Evolutionary conservation across 2,113 vertebrate genomes (phyloP).

Genomic region (Physeter macrocephalus): DNA sequence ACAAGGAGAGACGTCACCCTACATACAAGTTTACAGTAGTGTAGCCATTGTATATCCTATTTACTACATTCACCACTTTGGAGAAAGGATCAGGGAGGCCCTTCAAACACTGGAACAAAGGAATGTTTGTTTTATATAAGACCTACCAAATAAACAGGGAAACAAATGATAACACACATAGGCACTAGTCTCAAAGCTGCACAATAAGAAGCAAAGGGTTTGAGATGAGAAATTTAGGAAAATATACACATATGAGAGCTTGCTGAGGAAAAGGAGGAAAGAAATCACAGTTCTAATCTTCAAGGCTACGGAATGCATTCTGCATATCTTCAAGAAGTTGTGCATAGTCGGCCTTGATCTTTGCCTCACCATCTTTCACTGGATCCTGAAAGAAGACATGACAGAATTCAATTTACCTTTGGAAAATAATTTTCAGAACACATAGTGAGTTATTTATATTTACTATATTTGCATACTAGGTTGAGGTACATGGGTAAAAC

Average conservation of each 20-base stretch:
- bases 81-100: constrained; percentile 58
- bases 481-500: constrained; percentile 1
- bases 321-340: constrained; percentile 98
- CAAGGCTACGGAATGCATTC: constrained; percentile 95
- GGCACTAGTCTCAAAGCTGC: constrained; percentile 77
- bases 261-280: constrained; percentile 58
- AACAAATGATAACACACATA: constrained; percentile 73
- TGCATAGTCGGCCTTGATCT: constrained; percentile 94
- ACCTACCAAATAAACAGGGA: constrained; percentile 73
- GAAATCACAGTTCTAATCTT: constrained; percentile 85
- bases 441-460: not conserved
- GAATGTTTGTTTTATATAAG: constrained; percentile 79
- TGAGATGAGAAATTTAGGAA: constrained; percentile 79
- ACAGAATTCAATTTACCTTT: not conserved
- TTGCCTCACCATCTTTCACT: constrained; percentile 93
- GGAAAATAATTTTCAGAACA: not conserved
- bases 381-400: constrained; percentile 87
- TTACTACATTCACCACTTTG: constrained; percentile 68
- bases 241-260: constrained; percentile 48
- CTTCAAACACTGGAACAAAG: constrained; percentile 75
- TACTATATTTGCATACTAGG: not conserved
- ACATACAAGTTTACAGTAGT: constrained; percentile 71
- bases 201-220: constrained; percentile 77
- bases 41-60: constrained; percentile 61
- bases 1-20: constrained; percentile 47